Conservation (phyloP, 2,113 vertebrate genomes). For the Malurus cyaneus region DNA sequence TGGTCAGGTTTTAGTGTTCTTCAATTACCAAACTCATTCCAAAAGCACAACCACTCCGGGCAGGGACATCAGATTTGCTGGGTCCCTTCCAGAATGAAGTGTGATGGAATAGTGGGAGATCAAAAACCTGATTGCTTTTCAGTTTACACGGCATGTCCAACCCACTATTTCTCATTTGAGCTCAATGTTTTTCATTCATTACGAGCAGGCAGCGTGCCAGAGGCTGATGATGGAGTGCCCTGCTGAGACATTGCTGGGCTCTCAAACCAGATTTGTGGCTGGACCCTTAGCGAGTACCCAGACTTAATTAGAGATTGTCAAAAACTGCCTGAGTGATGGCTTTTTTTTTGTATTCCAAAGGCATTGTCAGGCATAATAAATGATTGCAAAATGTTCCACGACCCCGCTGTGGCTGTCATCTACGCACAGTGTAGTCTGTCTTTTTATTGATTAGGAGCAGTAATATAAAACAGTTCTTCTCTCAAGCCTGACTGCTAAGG, state of each 20-base stretch:
- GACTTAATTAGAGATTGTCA: constrained; percentile 41
- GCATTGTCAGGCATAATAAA: constrained; percentile 34
- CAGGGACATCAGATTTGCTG: background rate
- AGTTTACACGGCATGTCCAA: background rate
- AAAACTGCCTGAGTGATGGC: constrained; percentile 5
- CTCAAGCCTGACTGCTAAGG: background rate
- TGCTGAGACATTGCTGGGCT: constrained; percentile 13
- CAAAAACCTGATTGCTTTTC: constrained; percentile 5
- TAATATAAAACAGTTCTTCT: background rate
- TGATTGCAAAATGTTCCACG: background rate
- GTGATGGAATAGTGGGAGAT: constrained; percentile 16
- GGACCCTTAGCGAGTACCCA: background rate
- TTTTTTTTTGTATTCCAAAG: background rate
- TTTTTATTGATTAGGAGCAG: constrained; percentile 13
- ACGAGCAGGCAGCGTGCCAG: background rate
- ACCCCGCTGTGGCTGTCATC: background rate
- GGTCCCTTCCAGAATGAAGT: constrained; percentile 17
- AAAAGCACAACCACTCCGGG: background rate
- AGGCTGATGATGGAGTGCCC: constrained; percentile 38
- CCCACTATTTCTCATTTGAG: background rate
- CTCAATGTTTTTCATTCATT: background rate
- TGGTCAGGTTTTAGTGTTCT: background rate
- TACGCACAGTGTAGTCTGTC: background rate
- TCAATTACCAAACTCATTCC: background rate
- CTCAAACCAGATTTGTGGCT: constrained; percentile 26